phyloP scores from a whole-genome alignment of 1,140 invertebrate species.

The Hyles euphorbiae region DNA sequence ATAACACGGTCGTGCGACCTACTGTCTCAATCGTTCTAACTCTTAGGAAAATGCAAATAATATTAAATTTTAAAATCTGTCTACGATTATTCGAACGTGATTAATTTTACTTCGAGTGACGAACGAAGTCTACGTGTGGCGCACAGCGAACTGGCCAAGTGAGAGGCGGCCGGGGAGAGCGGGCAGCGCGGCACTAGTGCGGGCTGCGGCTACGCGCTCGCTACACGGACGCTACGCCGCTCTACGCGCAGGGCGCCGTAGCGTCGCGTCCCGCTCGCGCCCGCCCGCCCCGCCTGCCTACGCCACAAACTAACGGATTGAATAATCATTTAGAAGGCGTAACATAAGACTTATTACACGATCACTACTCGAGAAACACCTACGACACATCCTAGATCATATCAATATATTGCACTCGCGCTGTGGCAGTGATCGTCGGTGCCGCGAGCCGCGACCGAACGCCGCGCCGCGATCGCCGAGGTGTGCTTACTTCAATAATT shows the following conservation, averaged over 20 bases:
- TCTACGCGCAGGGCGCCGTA: slow-evolving; percentile 11
- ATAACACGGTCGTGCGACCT: slow-evolving; percentile 72
- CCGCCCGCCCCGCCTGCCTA: slow-evolving; percentile 22
- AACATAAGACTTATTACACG: slow-evolving; percentile 72
- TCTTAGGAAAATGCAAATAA: slow-evolving; percentile 74
- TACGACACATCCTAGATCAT: slow-evolving; percentile 74
- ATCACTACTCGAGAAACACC: slow-evolving; percentile 72
- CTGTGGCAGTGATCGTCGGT: slow-evolving; percentile 53
- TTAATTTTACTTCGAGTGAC: slow-evolving; percentile 68
- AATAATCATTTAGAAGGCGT: slow-evolving; percentile 60
- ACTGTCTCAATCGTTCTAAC: slow-evolving; percentile 72
- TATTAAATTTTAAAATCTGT: slow-evolving; percentile 71
- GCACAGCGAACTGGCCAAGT: slow-evolving; percentile 4
- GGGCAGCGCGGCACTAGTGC: too few relatives aligned
- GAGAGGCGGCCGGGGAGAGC: too few relatives aligned
- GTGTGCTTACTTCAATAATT: slow-evolving; percentile 37
- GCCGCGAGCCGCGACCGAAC: slow-evolving; percentile 24
- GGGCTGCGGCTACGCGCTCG: slow-evolving; percentile 20
- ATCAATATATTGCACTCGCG: slow-evolving; percentile 68
- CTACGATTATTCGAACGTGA: slow-evolving; percentile 69
- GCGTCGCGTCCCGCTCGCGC: slow-evolving; percentile 10
- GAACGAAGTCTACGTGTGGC: slow-evolving; percentile 52
- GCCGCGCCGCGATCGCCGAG: slow-evolving; percentile 21
- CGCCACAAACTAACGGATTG: slow-evolving; percentile 30
- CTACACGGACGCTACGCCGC: slow-evolving; percentile 18